Conservation (phyloP, 2,113 vertebrate species). For the Perccottus glenii region DNA sequence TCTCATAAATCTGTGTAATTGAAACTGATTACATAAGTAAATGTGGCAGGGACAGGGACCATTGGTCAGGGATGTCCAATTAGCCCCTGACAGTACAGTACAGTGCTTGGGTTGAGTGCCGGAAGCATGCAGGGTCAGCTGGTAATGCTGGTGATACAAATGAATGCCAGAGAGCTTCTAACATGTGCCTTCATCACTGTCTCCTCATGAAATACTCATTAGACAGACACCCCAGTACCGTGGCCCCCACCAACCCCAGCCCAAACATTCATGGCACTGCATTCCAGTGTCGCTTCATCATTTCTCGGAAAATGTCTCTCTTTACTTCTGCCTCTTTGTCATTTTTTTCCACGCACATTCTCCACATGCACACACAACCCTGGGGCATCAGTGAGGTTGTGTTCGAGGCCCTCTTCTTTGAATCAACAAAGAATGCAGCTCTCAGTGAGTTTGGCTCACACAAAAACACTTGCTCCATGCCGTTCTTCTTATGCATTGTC, state of each 20-base stretch:
- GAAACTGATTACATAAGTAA: no score
- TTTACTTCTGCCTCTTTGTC: constrained; percentile 37
- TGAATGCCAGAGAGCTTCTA: constrained; percentile 29
- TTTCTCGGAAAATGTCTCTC: constrained; percentile 48
- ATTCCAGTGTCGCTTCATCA: constrained; percentile 51
- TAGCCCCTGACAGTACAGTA: not conserved
- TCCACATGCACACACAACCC: constrained; percentile 25
- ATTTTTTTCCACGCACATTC: constrained; percentile 23
- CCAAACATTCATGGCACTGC: constrained; percentile 37
- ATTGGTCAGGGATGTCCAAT: no score
- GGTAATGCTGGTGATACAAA: constrained; percentile 25
- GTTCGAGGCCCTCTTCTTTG: constrained; percentile 47
- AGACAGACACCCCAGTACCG: constrained; percentile 20
- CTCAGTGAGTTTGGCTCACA: constrained; percentile 60
- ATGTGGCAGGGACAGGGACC: no score
- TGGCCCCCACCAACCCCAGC: constrained; percentile 8
- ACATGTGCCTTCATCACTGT: constrained; percentile 29
- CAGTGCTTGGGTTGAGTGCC: constrained; percentile 6
- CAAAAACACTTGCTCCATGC: constrained; percentile 67
- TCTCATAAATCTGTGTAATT: no score
- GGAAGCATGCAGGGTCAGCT: constrained; percentile 40
- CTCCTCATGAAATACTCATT: constrained; percentile 26
- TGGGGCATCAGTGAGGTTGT: constrained; percentile 37
- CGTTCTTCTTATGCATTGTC: constrained; percentile 47
- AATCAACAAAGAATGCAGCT: constrained; percentile 64